phyloP scores from a whole-genome alignment of 2,113 vertebrate species.

The Siphamia tubifer region DNA sequence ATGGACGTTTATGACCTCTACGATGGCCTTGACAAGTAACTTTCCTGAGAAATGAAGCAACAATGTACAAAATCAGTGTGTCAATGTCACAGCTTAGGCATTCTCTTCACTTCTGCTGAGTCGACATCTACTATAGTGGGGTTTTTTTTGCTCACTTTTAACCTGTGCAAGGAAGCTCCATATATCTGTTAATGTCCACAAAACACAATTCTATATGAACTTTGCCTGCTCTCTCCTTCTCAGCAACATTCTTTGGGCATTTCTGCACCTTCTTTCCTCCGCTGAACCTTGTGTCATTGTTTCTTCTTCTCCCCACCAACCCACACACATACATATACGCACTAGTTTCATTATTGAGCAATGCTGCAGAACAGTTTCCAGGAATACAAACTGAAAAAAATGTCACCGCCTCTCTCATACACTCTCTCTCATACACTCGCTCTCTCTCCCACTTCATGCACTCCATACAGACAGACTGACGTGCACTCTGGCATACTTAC shows the following conservation, averaged over 20 bases:
- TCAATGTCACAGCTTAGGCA: not conserved
- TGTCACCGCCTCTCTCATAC: slow-evolving; percentile 57
- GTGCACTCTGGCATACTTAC: slow-evolving; percentile 58
- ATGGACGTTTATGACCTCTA: slow-evolving; percentile 7
- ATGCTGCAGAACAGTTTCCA: slow-evolving; percentile 80
- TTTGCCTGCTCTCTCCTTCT: not conserved
- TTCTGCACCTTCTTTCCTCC: slow-evolving; percentile 40
- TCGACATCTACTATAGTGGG: not conserved
- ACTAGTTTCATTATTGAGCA: slow-evolving; percentile 78
- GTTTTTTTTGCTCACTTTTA: slow-evolving; percentile 13
- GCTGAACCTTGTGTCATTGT: slow-evolving; percentile 61
- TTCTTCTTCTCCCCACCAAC: slow-evolving; percentile 12
- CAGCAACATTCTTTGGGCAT: slow-evolving; percentile 14
- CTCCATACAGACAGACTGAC: slow-evolving; percentile 55
- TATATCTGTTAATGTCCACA: not conserved
- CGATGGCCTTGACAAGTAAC: slow-evolving; percentile 17
- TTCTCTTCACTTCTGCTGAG: slow-evolving; percentile 10
- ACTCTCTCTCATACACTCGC: not conserved
- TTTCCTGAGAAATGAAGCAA: slow-evolving; percentile 6
- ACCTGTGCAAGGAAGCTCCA: slow-evolving; percentile 2
- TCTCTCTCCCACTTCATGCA: slow-evolving; percentile 51
- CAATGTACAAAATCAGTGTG: slow-evolving; percentile 1
- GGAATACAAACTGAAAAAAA: slow-evolving; percentile 78
- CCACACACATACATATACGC: slow-evolving; percentile 35
- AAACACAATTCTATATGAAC: slow-evolving; percentile 8